These are phyloP conservation scores for Sebastes fasciatus DNA, from an alignment of 2,113 vertebrate species.

Conservation along the genomic window DNA sequence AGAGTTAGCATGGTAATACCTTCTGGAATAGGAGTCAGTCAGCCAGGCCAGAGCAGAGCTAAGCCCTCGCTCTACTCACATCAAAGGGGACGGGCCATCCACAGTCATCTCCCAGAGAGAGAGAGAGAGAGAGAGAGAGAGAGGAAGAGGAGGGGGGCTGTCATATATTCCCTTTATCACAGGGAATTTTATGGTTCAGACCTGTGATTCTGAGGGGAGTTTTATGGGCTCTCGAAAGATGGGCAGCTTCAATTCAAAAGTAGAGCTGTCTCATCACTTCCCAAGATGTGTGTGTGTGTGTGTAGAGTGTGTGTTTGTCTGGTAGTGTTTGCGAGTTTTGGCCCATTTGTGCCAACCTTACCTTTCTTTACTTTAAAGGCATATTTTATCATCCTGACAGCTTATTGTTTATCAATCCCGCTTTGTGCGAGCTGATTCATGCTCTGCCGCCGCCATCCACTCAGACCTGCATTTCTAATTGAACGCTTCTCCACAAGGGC, in stretches of 20 bases:
- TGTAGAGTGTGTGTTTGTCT: background rate
- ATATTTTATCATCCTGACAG: constrained; percentile 70
- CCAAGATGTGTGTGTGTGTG: constrained; percentile 29
- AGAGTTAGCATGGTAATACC: constrained; percentile 75
- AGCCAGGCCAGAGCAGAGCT: constrained; percentile 65
- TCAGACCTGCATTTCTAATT: constrained; percentile 60
- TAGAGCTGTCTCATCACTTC: constrained; percentile 68
- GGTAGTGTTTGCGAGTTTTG: constrained; percentile 18
- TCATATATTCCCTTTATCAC: constrained; percentile 77
- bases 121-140: background rate
- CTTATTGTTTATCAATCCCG: constrained; percentile 76
- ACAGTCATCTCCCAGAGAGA: constrained; percentile 46
- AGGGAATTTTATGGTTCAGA: constrained; percentile 73
- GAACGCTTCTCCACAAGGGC: constrained; percentile 31
- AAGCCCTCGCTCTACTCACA: constrained; percentile 68
- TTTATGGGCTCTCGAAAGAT: constrained; percentile 72
- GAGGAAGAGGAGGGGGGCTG: constrained; percentile 21
- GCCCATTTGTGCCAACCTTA: constrained; percentile 46
- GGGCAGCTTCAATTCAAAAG: constrained; percentile 69
- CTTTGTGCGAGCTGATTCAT: constrained; percentile 57
- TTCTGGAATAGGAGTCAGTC: constrained; percentile 62
- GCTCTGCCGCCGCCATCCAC: constrained; percentile 31
- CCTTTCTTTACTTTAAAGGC: constrained; percentile 54
- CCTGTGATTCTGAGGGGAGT: constrained; percentile 75
- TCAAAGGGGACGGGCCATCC: constrained; percentile 71